Base-by-base conservation (phyloP, 2,888 invertebrate species). In the Micoletzkya japonica region DNA sequence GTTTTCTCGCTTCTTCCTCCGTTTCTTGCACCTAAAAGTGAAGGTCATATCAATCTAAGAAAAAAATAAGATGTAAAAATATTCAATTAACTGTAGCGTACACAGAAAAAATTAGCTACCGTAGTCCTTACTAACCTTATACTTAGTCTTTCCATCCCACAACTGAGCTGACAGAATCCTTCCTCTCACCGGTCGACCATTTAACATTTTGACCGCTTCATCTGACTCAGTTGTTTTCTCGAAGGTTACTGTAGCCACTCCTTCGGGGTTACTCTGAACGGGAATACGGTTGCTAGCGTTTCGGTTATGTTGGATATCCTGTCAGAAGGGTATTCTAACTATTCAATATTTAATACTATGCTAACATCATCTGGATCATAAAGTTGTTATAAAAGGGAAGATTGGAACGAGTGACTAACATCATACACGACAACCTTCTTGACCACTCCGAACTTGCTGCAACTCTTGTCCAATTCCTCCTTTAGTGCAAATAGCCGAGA, bases 131-230 rank as follows among this genome's bases (percentile, higher is more conserved):
- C 56, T 26, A 0, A 67, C 67, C 86, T 90, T 91, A 87, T 91
- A 95, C 86, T 94, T 96, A 0, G 94, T 93, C 86, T 92, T 92
- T 26, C 97, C 97, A 88, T 98, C 95, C 93, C 94, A 97, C 75
- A 92, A 91, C 85, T 92, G 91, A 3, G 95, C 96, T 3, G 89
- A 90, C 36, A 98, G 89, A 86, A 91, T 71, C 44, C 93, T 89
- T 85, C 94, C 91, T 10, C 92, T 93, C 88, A 95, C 95, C 90
- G 92, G 93, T 50, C 96, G 89, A 1, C 93, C 92, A 86, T 95
- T 92, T 85, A 97, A 90, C 77, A 93, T 90, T 78, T 90, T 89
- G 17, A 97, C 90, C 61, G 94, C 95, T 71, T 91, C 90, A 87
- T 97, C 95, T 0, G 97, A 95, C 86, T 92, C 92, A 85, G 94